phyloP scores from a whole-genome alignment of 1,140 invertebrate genomes.

The Eriocheir sinensis region DNA sequence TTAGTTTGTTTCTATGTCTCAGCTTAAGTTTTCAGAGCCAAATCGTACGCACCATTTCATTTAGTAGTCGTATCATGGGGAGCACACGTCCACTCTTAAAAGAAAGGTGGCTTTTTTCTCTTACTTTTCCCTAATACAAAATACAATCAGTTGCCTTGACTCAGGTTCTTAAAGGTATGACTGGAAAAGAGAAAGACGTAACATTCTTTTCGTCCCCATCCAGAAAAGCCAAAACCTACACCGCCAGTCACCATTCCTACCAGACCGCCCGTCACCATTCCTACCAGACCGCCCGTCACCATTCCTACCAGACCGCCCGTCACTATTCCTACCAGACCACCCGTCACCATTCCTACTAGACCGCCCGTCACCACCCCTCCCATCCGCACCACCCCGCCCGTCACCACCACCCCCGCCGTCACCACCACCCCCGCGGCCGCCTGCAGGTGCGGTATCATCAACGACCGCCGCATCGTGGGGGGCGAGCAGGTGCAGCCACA shows the following conservation, averaged over 20 bases:
- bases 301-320: not conserved
- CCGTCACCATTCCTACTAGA: not conserved
- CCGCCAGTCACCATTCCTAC: not conserved
- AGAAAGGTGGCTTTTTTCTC: too few species aligned
- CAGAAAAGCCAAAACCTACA: not conserved
- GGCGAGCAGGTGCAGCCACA: not conserved
- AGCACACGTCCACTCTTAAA: too few species aligned
- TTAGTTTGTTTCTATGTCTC: too few species aligned
- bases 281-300: not conserved
- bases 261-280: not conserved
- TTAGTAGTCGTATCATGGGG: too few species aligned
- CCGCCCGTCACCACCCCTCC: not conserved
- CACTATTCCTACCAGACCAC: not conserved
- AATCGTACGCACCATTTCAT: too few species aligned
- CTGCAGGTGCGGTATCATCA: slow-evolving; percentile 31
- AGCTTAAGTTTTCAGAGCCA: too few species aligned
- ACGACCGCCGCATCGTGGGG: slow-evolving; percentile 17
- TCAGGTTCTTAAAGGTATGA: too few species aligned
- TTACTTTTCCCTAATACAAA: too few species aligned
- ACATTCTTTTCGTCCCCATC: too few species aligned
- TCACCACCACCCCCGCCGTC: not conserved
- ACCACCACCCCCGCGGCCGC: not conserved
- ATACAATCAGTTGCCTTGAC: too few species aligned
- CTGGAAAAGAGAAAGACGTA: too few species aligned
- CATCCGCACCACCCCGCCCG: not conserved